Evolutionary conservation across 1,140 invertebrate species (phyloP), one percentile per base, ranked within the genome.

Genomic region (Plectrocnemia conspersa): DNA sequence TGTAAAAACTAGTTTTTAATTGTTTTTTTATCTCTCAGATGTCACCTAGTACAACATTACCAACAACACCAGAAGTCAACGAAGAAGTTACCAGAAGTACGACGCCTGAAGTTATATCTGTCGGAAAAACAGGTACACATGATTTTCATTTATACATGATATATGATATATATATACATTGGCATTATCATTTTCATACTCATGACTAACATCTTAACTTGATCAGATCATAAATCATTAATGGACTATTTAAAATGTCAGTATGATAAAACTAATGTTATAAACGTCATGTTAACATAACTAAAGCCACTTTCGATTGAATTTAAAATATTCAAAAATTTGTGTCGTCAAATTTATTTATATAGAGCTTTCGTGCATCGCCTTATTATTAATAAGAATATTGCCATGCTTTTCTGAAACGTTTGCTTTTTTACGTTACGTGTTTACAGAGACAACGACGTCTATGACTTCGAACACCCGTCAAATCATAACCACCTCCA

Each of bases 61-160:
- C 79, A 56, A 81, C 82, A 56, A 87, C 84, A 54, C 83, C 83
- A 42, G 84, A 87, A 76, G 79, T 84, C 35, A 85, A 85, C 65
- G 84, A 86, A 75, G 84, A 87, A 66, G 73, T 75, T 61, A 72
- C 72, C 66, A 69, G 79, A 73, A 79, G 78, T 70, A 68, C 75
- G 58, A 80, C 78, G 64, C 79, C 79, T 60, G 79, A 81, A 64
- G 70, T 71, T 54, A 68, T 63, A 23, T 64, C 55, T 10, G 32
- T 44, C 1, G 27, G 15, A 1, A 32, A 52, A 1, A 15, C 58
- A 56, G 58, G 58, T 61, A 61, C 42, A 41, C 2, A 40, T 9
- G 10, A 10, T 13, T 38, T 38, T 38, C 35, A 38, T 5, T 7
- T 9, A 38, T 9, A 13, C 5, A 38, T 15, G 18, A 6, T 16